Conservation (phyloP, 92 coral and sea anemone species). For the Epizoanthus illoricatus region DNA sequence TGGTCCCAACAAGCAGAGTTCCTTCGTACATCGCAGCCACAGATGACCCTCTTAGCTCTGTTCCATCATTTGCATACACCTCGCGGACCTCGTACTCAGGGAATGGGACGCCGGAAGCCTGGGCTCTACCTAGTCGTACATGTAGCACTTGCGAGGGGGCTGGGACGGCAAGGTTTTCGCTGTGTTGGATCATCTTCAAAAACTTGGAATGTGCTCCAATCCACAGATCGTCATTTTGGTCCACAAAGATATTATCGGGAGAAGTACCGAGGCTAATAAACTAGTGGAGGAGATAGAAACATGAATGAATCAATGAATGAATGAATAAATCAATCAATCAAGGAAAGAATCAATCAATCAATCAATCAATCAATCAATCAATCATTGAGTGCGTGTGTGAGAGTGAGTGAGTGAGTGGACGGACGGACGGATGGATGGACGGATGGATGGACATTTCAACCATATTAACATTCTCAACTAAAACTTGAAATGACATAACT, state of each 20-base stretch:
- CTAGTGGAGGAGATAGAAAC: too few relatives aligned
- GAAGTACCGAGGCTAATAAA: constrained; percentile 55
- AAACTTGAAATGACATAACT: too few relatives aligned
- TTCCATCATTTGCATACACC: constrained; percentile 68
- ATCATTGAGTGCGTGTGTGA: too few relatives aligned
- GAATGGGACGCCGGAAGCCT: constrained; percentile 50
- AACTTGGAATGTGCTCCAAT: constrained; percentile 60
- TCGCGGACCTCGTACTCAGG: constrained; percentile 68
- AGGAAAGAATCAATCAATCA: too few relatives aligned
- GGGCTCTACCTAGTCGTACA: constrained; percentile 50
- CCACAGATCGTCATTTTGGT: constrained; percentile 77
- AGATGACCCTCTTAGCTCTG: constrained; percentile 44
- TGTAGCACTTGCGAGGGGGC: constrained; percentile 65
- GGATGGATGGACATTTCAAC: too few relatives aligned
- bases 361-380: too few relatives aligned
- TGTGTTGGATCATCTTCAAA: constrained; percentile 49
- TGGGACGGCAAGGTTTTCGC: constrained; percentile 57
- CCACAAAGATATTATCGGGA: constrained; percentile 72
- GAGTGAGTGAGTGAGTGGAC: too few relatives aligned
- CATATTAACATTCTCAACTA: too few relatives aligned
- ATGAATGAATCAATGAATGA: too few relatives aligned
- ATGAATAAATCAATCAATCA: too few relatives aligned
- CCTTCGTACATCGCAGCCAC: constrained; percentile 62
- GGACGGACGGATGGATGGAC: too few relatives aligned
- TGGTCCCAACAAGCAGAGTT: constrained; percentile 68